These are phyloP conservation scores for Poecilobothrus nobilitatus DNA, from an alignment of 2,888 invertebrate species.

Conservation along the genomic window DNA sequence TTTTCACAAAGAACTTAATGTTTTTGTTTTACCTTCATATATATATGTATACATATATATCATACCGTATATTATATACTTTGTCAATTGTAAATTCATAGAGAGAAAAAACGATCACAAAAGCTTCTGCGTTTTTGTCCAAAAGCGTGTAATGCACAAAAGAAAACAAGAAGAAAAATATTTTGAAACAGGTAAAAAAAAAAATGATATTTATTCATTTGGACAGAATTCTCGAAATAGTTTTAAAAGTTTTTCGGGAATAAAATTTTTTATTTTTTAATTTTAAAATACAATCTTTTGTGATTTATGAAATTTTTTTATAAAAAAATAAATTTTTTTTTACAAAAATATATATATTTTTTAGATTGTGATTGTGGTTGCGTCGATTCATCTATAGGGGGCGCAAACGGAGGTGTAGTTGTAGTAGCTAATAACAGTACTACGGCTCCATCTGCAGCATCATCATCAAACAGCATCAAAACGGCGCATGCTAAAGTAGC, in stretches of 20 bases:
- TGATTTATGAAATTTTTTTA: not conserved
- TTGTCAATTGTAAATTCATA: too few species aligned
- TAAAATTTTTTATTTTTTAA: not conserved
- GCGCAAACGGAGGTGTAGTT: conserved; percentile 9
- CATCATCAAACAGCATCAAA: conserved; percentile 39
- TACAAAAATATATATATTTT: conserved; percentile 15
- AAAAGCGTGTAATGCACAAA: too few species aligned
- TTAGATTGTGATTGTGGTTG: conserved; percentile 44
- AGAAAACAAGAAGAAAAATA: too few species aligned
- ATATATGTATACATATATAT: too few species aligned
- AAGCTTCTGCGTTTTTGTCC: not conserved
- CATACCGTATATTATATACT: too few species aligned
- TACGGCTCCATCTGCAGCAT: conserved; percentile 29
- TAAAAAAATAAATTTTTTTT: not conserved
- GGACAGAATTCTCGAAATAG: not conserved
- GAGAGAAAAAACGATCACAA: not conserved
- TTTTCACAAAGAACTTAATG: not conserved
- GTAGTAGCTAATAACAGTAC: conserved; percentile 25
- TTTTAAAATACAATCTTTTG: not conserved
- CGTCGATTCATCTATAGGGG: conserved; percentile 33
- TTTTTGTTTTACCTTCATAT: not conserved
- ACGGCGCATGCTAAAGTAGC: conserved; percentile 46
- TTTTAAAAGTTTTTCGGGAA: not conserved
- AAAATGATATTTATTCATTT: not conserved
- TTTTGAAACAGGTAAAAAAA: not conserved